Conservation (phyloP, 2,113 vertebrate species). For the Atrichornis clamosus region DNA sequence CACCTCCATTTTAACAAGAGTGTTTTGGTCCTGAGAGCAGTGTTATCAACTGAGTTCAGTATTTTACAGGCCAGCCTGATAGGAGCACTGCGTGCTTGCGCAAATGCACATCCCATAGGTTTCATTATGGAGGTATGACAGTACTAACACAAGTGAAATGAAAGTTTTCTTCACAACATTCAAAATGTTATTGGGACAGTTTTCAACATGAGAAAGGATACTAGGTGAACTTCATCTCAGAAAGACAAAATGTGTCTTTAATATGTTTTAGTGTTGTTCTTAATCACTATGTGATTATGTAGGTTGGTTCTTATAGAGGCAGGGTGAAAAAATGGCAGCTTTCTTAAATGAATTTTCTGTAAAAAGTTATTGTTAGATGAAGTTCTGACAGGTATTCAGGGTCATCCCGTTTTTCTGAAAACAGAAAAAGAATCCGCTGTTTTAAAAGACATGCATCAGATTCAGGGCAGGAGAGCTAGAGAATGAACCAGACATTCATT, state of each 20-base stretch:
- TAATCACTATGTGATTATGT: background rate
- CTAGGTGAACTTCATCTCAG: background rate
- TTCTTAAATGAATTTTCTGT: background rate
- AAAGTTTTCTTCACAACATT: background rate
- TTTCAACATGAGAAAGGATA: background rate
- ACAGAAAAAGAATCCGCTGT: background rate
- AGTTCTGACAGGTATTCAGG: background rate
- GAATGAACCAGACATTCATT: background rate
- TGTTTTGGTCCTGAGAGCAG: background rate
- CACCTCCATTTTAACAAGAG: background rate
- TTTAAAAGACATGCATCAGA: background rate
- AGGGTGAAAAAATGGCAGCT: background rate
- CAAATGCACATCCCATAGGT: background rate
- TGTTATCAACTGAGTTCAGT: background rate
- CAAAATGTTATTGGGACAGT: background rate
- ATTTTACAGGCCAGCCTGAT: background rate
- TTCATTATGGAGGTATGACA: background rate
- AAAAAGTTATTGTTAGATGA: background rate
- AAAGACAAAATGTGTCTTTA: background rate
- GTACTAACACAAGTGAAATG: background rate
- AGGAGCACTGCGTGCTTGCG: background rate
- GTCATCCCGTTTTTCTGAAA: background rate
- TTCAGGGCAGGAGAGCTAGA: background rate
- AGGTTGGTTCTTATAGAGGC: background rate
- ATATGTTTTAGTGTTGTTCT: background rate